Base-by-base conservation (phyloP, 2,888 invertebrate species). In the Leucoma salicis region DNA sequence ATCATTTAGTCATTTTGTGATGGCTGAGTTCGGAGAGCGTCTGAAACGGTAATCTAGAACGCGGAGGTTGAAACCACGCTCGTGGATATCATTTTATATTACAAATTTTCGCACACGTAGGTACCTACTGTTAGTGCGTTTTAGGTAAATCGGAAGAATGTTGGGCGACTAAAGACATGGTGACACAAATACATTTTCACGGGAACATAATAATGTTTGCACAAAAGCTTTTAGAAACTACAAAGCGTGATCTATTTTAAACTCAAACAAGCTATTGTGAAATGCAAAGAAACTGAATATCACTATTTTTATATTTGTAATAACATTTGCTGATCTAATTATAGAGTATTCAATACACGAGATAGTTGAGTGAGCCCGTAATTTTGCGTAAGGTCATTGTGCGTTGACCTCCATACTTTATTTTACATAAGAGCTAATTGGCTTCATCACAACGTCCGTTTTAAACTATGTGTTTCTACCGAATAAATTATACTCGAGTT, bases 351-450 rank as follows among this genome's bases (percentile, higher is more conserved):
- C 43, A 48, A 29, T 58, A 43, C 45, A 31, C 45, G 29, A 33
- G 31, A 39, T 58, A 53, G 60, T 60, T 57, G 46, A 41, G 57
- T 53, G 35, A 49, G 45, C 46, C 13, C 46, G 46, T 49, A 46
- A 52, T 37, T 52, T 54, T 54, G 11, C 31, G 21, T 49, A 31
- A 35, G 33, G 31, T 29, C 14, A 1, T 16, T 62, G 50, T 46
- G 35, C 49, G 53, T 61, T 53, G 61, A 57, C 61, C 54, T 52
- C 46, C 46, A 36, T 48, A 31, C 41, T 53, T 54, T 49, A 59
- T 61, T 66, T 61, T 46, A 49, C 51, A 49, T 40, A 41, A 59
- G 48, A 35, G 39, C 46, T 67, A 70, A 70, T 70, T 70, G 57
- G 54, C 50, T 58, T 50, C 61, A 67, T 65, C 56, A 55, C 41